phyloP scores from a whole-genome alignment of 2,113 vertebrate genomes.

The Lathamus discolor region DNA sequence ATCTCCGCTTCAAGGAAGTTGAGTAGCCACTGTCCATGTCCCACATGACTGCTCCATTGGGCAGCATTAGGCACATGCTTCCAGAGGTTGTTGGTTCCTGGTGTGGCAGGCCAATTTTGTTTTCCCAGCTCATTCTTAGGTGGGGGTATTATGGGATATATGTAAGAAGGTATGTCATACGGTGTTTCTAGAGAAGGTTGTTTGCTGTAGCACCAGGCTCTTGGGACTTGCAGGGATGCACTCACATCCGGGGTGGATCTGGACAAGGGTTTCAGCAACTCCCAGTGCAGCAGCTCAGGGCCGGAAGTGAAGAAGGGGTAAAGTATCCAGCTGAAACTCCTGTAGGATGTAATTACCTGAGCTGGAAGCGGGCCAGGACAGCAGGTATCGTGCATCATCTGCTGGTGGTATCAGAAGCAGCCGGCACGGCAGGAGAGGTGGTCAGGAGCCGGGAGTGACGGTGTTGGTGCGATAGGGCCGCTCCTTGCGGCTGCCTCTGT shows the following conservation, averaged over 20 bases:
- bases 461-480: rapidly evolving
- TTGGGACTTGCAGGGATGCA: not conserved
- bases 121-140: not conserved
- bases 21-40: not conserved
- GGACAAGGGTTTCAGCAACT: not conserved
- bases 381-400: not conserved
- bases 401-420: not conserved
- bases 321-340: conserved; percentile 64
- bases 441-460: not conserved
- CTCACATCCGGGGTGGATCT: conserved; percentile 53
- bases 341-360: conserved; percentile 61
- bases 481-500: not conserved
- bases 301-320: conserved; percentile 61
- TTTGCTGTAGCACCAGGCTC: not conserved
- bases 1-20: not conserved
- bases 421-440: not conserved
- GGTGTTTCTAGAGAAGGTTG: not conserved
- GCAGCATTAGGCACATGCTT: rapidly evolving
- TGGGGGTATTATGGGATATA: not conserved
- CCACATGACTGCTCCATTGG: rapidly evolving
- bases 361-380: conserved; percentile 35
- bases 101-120: not conserved
- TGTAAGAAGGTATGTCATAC: not conserved
- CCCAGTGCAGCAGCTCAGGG: not conserved
- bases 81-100: not conserved